Evolutionary conservation across 1,140 invertebrate genomes (phyloP).

Genomic region (Drosophila pachea): DNA sequence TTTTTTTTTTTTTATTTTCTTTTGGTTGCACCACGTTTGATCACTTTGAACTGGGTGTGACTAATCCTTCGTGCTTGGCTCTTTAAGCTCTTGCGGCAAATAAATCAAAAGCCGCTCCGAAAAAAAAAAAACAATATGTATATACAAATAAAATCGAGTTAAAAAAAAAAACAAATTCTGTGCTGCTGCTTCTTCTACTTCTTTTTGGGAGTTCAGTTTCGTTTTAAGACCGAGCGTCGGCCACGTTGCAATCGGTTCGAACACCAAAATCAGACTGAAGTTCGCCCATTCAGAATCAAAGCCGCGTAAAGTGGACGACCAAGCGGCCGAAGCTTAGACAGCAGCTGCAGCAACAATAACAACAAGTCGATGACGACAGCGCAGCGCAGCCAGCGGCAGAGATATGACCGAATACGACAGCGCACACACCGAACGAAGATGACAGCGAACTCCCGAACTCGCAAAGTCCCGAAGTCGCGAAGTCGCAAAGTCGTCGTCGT

Average conservation of each 20-base stretch:
- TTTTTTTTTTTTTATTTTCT: conserved; percentile 19
- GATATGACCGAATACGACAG: conserved; percentile 75
- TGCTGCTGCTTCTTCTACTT: conserved; percentile 19
- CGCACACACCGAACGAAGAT: conserved; percentile 48
- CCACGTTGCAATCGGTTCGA: conserved; percentile 77
- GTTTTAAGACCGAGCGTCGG: conserved; percentile 57
- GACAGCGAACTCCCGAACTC: conserved; percentile 36
- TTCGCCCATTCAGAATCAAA: conserved; percentile 75
- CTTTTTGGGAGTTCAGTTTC: conserved; percentile 30
- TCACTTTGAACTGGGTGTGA: conserved; percentile 49
- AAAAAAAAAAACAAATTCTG: conserved; percentile 26
- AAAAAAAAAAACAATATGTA: conserved; percentile 23
- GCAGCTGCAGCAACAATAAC: conserved; percentile 19
- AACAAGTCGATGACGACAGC: conserved; percentile 46
- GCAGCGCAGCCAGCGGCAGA: conserved; percentile 46
- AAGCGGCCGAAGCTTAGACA: conserved; percentile 54
- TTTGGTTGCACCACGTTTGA: conserved; percentile 52
- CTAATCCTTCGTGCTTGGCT: conserved; percentile 54
- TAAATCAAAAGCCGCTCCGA: conserved; percentile 37
- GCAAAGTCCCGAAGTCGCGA: too few relatives aligned
- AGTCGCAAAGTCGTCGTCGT: conserved; percentile 5
- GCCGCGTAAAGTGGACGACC: conserved; percentile 65
- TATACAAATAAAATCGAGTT: conserved; percentile 34
- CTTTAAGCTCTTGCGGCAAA: conserved; percentile 33
- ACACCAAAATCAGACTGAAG: conserved; percentile 79